phyloP scores from a whole-genome alignment of 92 coral and sea anemone species.

The Meandrina meandrites region DNA sequence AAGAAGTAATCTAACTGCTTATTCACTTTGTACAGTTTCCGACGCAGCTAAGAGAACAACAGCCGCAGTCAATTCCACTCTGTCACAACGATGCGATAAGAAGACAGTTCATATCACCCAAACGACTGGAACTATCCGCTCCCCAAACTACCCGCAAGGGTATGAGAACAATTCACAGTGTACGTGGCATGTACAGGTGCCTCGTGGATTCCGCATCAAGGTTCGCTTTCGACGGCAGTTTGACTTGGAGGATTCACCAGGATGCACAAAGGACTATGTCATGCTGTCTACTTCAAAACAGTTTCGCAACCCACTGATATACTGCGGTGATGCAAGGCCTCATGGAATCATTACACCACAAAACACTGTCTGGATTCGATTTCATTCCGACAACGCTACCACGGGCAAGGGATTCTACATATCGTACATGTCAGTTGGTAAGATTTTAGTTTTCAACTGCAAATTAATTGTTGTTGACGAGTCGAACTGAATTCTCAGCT shows the following conservation, averaged over 20 bases:
- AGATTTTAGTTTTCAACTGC: slow-evolving; percentile 5
- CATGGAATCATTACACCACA: slow-evolving; percentile 68
- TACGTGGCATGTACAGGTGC: slow-evolving; percentile 90
- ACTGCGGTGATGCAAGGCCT: slow-evolving; percentile 82
- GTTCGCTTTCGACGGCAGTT: slow-evolving; percentile 88
- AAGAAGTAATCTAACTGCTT: neutral
- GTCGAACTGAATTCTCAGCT: neutral
- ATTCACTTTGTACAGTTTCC: slow-evolving; percentile 11
- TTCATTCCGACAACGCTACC: slow-evolving; percentile 73
- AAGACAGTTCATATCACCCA: slow-evolving; percentile 68
- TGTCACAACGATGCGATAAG: slow-evolving; percentile 63
- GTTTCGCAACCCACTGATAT: slow-evolving; percentile 68
- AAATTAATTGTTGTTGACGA: neutral
- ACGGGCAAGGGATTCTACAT: slow-evolving; percentile 85
- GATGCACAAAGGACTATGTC: slow-evolving; percentile 80
- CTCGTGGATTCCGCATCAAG: slow-evolving; percentile 85
- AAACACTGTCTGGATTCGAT: slow-evolving; percentile 85
- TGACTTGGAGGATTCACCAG: slow-evolving; percentile 76
- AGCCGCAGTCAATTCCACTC: slow-evolving; percentile 37
- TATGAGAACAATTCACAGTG: slow-evolving; percentile 70
- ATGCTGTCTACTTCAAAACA: slow-evolving; percentile 79
- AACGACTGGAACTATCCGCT: slow-evolving; percentile 76
- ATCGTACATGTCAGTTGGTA: slow-evolving; percentile 83
- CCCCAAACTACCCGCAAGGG: slow-evolving; percentile 87
- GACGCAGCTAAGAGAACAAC: neutral